A percentile compares a stretch with the other conserved stretches of the same genome.
Conservation (phyloP, 2,797 vertebrate species). For the Chrosomus eos region DNA sequence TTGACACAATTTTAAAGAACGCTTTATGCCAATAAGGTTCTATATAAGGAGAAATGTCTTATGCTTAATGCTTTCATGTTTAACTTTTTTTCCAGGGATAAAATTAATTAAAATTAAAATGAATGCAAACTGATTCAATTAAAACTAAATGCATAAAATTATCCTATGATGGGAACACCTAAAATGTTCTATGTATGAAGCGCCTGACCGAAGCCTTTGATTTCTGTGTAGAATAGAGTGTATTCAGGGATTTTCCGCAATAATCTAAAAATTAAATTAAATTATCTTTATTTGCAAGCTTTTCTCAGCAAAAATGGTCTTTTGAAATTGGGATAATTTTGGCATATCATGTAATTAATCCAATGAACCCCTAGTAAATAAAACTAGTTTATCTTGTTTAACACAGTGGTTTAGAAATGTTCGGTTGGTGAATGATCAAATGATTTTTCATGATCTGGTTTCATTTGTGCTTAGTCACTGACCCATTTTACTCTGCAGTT, state of each 20-base stretch:
- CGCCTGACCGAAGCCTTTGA: not conserved
- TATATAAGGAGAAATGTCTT: not conserved
- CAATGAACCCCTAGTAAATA: not conserved
- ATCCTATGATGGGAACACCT: not conserved
- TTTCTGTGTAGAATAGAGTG: not conserved
- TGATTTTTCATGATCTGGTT: conserved; percentile 50
- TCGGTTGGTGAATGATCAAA: not conserved
- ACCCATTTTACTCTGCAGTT: conserved; percentile 39
- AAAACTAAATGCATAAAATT: not conserved
- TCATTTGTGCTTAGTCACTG: conserved; percentile 60
- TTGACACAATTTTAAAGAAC: not conserved
- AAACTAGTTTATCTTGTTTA: conserved; percentile 13
- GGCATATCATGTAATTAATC: not conserved
- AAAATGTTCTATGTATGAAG: not conserved
- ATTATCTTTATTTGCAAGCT: not conserved
- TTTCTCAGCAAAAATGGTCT: not conserved
- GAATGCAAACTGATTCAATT: not conserved
- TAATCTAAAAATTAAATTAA: not conserved
- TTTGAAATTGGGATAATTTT: not conserved
- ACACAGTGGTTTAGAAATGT: conserved; percentile 63
- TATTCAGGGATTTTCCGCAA: not conserved
- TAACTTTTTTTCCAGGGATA: not conserved
- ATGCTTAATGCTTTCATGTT: not conserved
- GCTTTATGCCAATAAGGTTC: not conserved
- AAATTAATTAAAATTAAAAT: not conserved